A percentile compares a stretch with the other conserved stretches of the same genome.
Conservation (phyloP, 2,113 vertebrate species). For the Fukomys damarensis region DNA sequence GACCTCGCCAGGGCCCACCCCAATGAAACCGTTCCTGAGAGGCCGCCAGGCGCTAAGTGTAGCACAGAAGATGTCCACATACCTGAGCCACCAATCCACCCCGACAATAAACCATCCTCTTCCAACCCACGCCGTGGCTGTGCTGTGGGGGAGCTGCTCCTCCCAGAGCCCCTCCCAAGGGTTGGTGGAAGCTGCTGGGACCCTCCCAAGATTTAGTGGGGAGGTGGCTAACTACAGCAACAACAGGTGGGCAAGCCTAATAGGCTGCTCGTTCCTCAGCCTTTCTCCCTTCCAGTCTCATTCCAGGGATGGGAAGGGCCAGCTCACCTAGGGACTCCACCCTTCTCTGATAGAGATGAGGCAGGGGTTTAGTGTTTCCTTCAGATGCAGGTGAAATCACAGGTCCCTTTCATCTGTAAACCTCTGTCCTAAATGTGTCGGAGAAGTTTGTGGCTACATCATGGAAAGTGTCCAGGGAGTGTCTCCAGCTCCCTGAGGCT, state of each 20-base stretch:
- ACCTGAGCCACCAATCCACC: conserved; percentile 77
- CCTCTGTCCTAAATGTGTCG: neutral
- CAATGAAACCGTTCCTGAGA: conserved; percentile 75
- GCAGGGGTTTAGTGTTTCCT: conserved; percentile 21
- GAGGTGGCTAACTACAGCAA: conserved; percentile 65
- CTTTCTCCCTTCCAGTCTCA: conserved; percentile 31
- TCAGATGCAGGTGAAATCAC: conserved; percentile 52
- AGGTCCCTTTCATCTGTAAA: conserved; percentile 26
- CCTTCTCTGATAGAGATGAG: neutral
- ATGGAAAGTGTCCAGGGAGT: neutral
- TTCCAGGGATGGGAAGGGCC: conserved; percentile 14
- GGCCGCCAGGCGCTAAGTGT: conserved; percentile 66
- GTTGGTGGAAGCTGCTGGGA: conserved; percentile 72
- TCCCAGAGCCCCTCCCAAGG: conserved; percentile 75
- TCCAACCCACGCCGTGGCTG: conserved; percentile 78
- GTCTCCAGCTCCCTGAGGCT: conserved; percentile 2
- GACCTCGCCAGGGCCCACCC: conserved; percentile 47
- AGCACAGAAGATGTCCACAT: conserved; percentile 72
- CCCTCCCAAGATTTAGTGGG: conserved; percentile 71
- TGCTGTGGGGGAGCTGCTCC: conserved; percentile 79
- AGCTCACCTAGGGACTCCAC: neutral
- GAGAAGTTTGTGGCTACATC: conserved; percentile 19
- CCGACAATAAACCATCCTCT: conserved; percentile 83
- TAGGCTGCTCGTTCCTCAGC: neutral
- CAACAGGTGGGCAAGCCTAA: conserved; percentile 60